Base-by-base conservation (phyloP, 2,888 invertebrate genomes). In the Orthonevra nobilis region DNA sequence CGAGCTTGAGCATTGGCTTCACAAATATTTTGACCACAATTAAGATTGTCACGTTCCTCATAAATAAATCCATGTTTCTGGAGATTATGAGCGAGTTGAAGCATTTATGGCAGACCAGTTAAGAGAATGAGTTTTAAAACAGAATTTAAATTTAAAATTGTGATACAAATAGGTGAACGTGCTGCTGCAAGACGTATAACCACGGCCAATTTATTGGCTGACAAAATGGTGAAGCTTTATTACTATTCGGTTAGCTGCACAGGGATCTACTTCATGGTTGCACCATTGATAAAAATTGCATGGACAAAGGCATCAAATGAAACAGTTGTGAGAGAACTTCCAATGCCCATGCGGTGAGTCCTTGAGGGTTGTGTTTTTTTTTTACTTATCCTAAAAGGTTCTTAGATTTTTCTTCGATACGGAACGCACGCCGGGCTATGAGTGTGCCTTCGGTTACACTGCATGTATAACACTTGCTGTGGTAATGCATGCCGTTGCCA, bases 261-360 rank as follows among this genome's bases (percentile, higher is more conserved):
- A 0, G 86, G 84, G 0, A n/a, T 83, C 2, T 87, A 87, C 30
- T 87, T 87, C 30, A 85, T 86, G 85, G 48, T 85, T 30, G 81
- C 70, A 15, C 87, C 87, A 0, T 72, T 87, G 30, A n/a, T 85
- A 1, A 85, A 83, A 52, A 83, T 84, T 2, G 40, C 84, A 2
- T 82, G 81, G 81, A 82, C 81, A 2, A 61, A 66, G 9, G 3
- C 84, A 48, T 72, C 52, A 0, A 58, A 82, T 0, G 66, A 83
- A 1, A 17, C 46, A 0, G 58, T 83, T 6, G 23, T 79, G 0
- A 48, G 82, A 12, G 87, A 86, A 19, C 36, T 86, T 10, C 87
- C 87, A 6, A 87, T 87, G 86, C 85, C 86, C 6, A 85, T 87
- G 86, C 86, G 84, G 87, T 87, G 28, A 56, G 36, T 2, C n/a